Evolutionary conservation across 2,888 invertebrate species (phyloP).

Genomic region (Thymelicus sylvestris): DNA sequence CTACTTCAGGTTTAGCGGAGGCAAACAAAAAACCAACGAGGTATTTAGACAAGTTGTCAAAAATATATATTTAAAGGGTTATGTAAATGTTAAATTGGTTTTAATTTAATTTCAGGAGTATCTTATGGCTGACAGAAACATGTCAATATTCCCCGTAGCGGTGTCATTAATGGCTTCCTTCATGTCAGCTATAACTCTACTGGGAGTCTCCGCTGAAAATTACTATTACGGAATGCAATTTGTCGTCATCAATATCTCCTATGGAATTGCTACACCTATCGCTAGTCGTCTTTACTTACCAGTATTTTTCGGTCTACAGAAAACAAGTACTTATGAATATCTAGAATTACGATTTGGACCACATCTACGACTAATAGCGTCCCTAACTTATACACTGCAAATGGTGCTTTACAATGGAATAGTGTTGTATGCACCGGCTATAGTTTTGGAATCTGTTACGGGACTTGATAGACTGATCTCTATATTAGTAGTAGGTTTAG

Average conservation of each 20-base stretch:
- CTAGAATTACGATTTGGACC: slow-evolving; percentile 94
- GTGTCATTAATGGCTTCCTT: slow-evolving; percentile 97
- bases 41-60: slow-evolving; percentile 51
- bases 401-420: slow-evolving; percentile 96
- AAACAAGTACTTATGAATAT: slow-evolving; percentile 97
- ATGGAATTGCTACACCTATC: slow-evolving; percentile 90
- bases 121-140: slow-evolving; percentile 91
- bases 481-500: slow-evolving; percentile 89
- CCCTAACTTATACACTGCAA: slow-evolving; percentile 93
- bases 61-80: background rate
- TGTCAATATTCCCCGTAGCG: slow-evolving; percentile 92
- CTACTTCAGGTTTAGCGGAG: slow-evolving; percentile 94
- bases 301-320: slow-evolving; percentile 92
- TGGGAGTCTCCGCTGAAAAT: slow-evolving; percentile 95
- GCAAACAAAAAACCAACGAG: slow-evolving; percentile 92
- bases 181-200: slow-evolving; percentile 94
- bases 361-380: slow-evolving; percentile 90
- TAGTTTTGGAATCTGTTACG: slow-evolving; percentile 94
- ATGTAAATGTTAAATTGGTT: background rate
- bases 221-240: slow-evolving; percentile 94
- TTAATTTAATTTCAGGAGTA: slow-evolving; percentile 87
- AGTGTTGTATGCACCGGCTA: slow-evolving; percentile 96
- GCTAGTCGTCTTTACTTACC: slow-evolving; percentile 92
- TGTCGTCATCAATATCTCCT: slow-evolving; percentile 90
- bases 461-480: slow-evolving; percentile 90